Conservation (phyloP, 2,888 invertebrate species). For the Calameuta filiformis region DNA sequence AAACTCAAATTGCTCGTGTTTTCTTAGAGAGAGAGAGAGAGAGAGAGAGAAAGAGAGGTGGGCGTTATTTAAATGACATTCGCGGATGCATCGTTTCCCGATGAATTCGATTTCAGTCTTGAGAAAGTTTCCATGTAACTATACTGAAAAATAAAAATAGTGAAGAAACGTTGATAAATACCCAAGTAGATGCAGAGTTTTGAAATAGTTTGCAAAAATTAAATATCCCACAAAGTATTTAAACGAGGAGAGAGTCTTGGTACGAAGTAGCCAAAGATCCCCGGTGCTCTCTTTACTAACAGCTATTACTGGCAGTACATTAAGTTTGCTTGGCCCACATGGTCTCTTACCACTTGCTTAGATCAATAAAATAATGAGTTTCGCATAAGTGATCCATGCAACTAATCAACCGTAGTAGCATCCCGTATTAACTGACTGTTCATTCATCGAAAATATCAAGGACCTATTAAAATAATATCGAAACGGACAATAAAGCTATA, state of each 20-base stretch:
- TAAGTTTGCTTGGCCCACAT: neutral
- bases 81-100: constrained; percentile 6
- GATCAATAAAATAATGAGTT: neutral
- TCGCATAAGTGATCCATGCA: neutral
- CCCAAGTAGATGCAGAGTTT: neutral
- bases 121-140: neutral
- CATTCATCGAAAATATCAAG: neutral
- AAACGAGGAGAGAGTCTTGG: neutral
- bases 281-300: neutral
- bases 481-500: neutral
- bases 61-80: constrained; percentile 46
- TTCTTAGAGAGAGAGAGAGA: constrained; percentile 24
- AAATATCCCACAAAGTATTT: neutral
- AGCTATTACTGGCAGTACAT: neutral
- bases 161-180: neutral
- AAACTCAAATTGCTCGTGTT: constrained; percentile 15
- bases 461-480: neutral
- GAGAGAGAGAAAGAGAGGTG: constrained; percentile 31
- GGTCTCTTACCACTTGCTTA: neutral
- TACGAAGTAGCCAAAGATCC: neutral
- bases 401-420: neutral
- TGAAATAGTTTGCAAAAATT: neutral
- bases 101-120: neutral
- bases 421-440: neutral
- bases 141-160: neutral